A percentile compares a stretch with the other conserved stretches of the same genome.
Conservation (phyloP, 2,113 vertebrate species). For the Menura novaehollandiae region DNA sequence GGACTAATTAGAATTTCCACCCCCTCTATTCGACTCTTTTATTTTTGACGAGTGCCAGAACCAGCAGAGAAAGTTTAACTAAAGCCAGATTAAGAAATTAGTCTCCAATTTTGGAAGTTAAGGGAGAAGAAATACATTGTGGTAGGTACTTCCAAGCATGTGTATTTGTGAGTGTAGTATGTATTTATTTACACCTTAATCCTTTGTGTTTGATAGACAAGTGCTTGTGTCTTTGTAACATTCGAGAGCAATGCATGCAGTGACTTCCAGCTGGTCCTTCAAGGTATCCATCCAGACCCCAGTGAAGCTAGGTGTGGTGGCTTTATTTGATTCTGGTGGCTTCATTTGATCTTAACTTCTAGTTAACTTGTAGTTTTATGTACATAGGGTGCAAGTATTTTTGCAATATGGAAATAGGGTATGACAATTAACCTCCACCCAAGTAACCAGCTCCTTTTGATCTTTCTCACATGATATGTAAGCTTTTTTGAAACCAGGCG, state of each 20-base stretch:
- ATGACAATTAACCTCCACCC: background rate
- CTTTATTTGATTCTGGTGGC: background rate
- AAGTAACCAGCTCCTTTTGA: background rate
- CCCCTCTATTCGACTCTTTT: constrained; percentile 47
- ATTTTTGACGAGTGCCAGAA: constrained; percentile 66
- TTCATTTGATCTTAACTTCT: background rate
- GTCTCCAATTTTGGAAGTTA: constrained; percentile 32
- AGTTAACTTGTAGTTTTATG: background rate
- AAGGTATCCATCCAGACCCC: background rate
- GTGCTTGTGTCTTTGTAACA: background rate
- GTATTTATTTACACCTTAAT: background rate
- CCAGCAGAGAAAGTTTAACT: constrained; percentile 69
- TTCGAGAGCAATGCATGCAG: background rate
- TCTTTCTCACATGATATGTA: background rate
- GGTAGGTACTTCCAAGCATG: background rate
- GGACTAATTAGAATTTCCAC: constrained; percentile 78
- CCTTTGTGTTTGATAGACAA: background rate
- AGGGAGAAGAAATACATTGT: background rate
- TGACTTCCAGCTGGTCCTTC: background rate
- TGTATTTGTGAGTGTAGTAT: background rate
- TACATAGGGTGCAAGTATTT: background rate
- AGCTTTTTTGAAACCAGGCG: background rate
- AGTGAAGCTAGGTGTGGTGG: background rate
- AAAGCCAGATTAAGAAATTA: constrained; percentile 66
- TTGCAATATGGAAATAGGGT: background rate